phyloP scores from a whole-genome alignment of 2,888 invertebrate species.

The Cantharis lateralis region DNA sequence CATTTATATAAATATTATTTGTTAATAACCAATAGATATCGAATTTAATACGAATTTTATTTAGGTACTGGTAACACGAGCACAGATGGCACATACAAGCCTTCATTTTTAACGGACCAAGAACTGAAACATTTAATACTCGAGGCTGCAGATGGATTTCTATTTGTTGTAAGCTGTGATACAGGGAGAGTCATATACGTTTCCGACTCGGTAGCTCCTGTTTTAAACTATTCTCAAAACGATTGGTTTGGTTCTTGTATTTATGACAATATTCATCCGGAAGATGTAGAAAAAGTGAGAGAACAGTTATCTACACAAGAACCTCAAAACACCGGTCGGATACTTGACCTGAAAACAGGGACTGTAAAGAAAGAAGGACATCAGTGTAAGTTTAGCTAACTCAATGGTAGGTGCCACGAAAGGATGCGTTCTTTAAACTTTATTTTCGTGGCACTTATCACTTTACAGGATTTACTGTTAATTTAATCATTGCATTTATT shows the following conservation, averaged over 20 bases:
- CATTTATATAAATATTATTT: no score
- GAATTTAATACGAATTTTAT: constrained; percentile 37
- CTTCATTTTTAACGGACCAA: constrained; percentile 98
- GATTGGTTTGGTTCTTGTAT: constrained; percentile 98
- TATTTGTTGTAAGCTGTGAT: constrained; percentile 96
- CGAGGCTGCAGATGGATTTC: constrained; percentile 98
- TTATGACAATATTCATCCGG: constrained; percentile 96
- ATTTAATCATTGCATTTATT: constrained; percentile 25
- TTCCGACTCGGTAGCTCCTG: constrained; percentile 97
- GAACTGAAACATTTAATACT: constrained; percentile 98
- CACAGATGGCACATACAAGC: constrained; percentile 95
- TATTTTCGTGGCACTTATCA: no score
- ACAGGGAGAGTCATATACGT: constrained; percentile 97
- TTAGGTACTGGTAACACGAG: constrained; percentile 95
- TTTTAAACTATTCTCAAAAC: constrained; percentile 94
- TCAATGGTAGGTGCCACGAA: not conserved
- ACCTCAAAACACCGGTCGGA: constrained; percentile 92
- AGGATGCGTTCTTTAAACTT: not conserved
- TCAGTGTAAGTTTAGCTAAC: constrained; percentile 74
- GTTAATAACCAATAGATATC: not conserved
- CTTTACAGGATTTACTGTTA: not conserved
- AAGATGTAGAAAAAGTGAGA: constrained; percentile 94
- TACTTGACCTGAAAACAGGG: constrained; percentile 96
- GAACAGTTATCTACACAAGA: constrained; percentile 98
- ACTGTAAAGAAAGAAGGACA: constrained; percentile 99